phyloP scores from a whole-genome alignment of 35 echinoderm and acorn worm genomes.

The Lytechinus variegatus region DNA sequence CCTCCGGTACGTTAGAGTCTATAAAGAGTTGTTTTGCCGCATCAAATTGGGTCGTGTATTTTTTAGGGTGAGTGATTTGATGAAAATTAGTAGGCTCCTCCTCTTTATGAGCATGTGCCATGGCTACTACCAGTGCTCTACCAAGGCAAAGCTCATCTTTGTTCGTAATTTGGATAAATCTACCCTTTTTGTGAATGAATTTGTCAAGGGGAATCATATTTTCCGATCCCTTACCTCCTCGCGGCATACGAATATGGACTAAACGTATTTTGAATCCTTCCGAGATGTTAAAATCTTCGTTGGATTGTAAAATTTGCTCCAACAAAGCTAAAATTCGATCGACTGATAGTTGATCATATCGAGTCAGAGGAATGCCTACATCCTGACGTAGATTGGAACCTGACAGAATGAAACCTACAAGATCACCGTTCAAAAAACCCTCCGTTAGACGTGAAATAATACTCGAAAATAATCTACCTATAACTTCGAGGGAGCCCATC shows the following conservation, averaged over 20 bases:
- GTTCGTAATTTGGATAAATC: conserved; percentile 12
- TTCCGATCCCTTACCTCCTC: neutral
- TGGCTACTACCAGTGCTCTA: conserved; percentile 62
- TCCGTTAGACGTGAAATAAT: neutral
- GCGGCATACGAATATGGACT: neutral
- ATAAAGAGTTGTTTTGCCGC: neutral
- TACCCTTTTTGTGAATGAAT: neutral
- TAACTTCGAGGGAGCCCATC: neutral
- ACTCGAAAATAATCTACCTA: neutral
- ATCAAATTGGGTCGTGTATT: neutral
- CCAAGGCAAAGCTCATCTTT: conserved; percentile 59
- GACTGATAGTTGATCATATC: neutral
- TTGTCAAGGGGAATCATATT: neutral
- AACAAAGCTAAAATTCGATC: neutral
- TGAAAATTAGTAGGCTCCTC: neutral
- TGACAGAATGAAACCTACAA: conserved; percentile 3
- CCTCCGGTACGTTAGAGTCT: neutral
- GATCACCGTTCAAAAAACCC: neutral
- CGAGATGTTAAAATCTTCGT: neutral
- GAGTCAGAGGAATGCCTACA: neutral
- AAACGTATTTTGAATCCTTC: neutral
- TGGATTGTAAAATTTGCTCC: conserved; percentile 18
- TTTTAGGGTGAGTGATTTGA: neutral
- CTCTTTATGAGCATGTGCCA: conserved; percentile 38
- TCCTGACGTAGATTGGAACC: neutral